Percentiles rank a stretch among this genome's conserved stretches.
These are phyloP conservation scores for Solenopsis invicta DNA, from an alignment of 1,140 invertebrate genomes.

Conservation along the genomic window DNA sequence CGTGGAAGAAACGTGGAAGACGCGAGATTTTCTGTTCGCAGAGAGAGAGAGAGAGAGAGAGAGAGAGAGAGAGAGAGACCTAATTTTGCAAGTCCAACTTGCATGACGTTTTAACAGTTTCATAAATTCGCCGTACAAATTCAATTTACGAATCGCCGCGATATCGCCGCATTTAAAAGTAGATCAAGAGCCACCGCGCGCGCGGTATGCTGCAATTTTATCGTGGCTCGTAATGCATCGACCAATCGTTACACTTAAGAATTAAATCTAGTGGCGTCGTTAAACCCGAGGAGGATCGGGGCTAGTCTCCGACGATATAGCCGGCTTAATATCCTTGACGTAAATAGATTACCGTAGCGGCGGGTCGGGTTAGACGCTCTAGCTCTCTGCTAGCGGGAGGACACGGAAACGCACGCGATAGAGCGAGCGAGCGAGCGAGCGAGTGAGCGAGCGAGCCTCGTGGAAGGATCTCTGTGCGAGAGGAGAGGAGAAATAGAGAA, in stretches of 20 bases:
- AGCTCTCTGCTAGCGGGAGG: slow-evolving; percentile 60
- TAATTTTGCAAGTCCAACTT: neutral
- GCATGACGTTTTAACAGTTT: slow-evolving; percentile 4
- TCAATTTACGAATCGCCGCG: slow-evolving; percentile 38
- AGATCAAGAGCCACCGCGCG: slow-evolving; percentile 34
- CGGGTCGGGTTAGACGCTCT: slow-evolving; percentile 67
- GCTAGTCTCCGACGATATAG: slow-evolving; percentile 70
- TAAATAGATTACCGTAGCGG: slow-evolving; percentile 73
- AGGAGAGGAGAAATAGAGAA: neutral
- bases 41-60: neutral
- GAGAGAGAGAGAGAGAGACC: neutral
- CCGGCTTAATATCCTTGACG: slow-evolving; percentile 75
- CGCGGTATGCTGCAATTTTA: slow-evolving; percentile 33
- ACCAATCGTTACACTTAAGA: slow-evolving; percentile 67
- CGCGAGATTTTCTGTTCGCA: neutral
- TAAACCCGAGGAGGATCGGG: slow-evolving; percentile 64
- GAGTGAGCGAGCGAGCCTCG: slow-evolving; percentile 24
- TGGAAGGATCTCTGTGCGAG: slow-evolving; percentile 59
- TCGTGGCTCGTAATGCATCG: slow-evolving; percentile 47
- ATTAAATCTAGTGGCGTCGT: slow-evolving; percentile 72
- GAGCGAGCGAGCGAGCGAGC: slow-evolving; percentile 22
- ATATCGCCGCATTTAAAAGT: slow-evolving; percentile 48
- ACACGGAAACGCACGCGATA: slow-evolving; percentile 41
- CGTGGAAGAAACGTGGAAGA: neutral
- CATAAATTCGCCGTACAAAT: slow-evolving; percentile 30